Evolutionary conservation across 2,113 vertebrate genomes (phyloP), one percentile per base, ranked within the genome.

Genomic region (Monarcha castaneiventris): DNA sequence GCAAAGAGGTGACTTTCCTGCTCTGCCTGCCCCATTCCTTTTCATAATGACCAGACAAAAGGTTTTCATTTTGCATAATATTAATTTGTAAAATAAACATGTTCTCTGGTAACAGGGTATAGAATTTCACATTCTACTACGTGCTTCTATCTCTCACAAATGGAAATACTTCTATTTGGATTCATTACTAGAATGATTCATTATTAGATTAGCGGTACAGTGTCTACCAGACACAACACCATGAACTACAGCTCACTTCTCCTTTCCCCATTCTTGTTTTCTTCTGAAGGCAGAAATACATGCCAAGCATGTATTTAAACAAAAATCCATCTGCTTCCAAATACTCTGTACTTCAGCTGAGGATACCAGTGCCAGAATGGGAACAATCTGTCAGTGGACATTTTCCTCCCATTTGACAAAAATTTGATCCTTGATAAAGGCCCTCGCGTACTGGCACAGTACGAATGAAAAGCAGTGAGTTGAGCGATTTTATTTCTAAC

Each of bases 381-480:
- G n/a, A 78, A 75, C 33, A 83, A 56, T 48, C 35, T 58, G 23
- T 16, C 69, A 46, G 7, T 14, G 37, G 33, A 51, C 51, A 11
- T 79, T 27, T 52, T 76, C 13, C 16, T 49, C 30, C 27, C 30
- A 41, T 27, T 74, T 59, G 29, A 66, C 7, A 67, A 49, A 62
- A 56, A 33, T 16, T 1, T 33, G 8, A n/a, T 16, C 30, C 32
- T 46, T 13, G 55, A 32, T 37, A n/a, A 54, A 74, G 68, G 67
- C 10, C 35, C 20, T 55, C 0, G 0, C 5, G 29, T 37, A n/a
- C 1, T 64, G 54, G 41, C 66, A 27, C 1, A 46, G 71, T 7
- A 69, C 32, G n/a, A 63, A 48, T 44, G 22, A 29, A 62, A 55
- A 59, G 10, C 35, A 48, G 20, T 0, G 2, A 74, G 37, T 12